Conservation (phyloP, 1,140 invertebrate genomes). For the Diachasma alloeum region DNA sequence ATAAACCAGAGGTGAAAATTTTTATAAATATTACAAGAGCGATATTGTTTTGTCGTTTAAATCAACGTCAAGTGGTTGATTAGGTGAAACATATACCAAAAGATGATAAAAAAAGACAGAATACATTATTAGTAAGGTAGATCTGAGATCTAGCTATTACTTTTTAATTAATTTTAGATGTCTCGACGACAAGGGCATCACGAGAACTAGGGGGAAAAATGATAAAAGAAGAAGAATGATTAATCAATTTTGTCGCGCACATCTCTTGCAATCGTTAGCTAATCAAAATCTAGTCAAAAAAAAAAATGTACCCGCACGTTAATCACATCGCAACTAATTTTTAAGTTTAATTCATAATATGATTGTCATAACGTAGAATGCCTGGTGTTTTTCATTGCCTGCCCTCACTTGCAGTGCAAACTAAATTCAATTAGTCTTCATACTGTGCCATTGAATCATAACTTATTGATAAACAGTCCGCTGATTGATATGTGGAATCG, state of each 20-base stretch:
- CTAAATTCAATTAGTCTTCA: slow-evolving; percentile 5
- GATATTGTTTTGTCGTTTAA: neutral
- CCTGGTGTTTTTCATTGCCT: neutral
- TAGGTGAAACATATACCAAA: slow-evolving; percentile 30
- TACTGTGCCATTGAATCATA: slow-evolving; percentile 2
- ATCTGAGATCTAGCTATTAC: neutral
- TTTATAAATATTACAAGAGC: slow-evolving; percentile 23
- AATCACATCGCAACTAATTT: slow-evolving; percentile 23
- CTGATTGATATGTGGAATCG: neutral
- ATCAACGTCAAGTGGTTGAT: slow-evolving; percentile 14
- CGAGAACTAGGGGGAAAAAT: neutral
- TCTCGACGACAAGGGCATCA: neutral
- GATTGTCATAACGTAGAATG: neutral
- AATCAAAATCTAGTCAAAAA: slow-evolving; percentile 37
- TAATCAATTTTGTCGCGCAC: neutral
- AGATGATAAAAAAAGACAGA: slow-evolving; percentile 20
- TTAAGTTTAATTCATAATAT: neutral
- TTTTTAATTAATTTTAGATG: slow-evolving; percentile 17
- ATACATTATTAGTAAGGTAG: slow-evolving; percentile 22
- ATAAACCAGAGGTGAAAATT: slow-evolving; percentile 1
- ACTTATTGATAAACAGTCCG: neutral
- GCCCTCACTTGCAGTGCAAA: neutral
- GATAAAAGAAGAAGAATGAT: slow-evolving; percentile 5
- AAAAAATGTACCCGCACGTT: slow-evolving; percentile 16
- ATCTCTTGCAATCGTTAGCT: slow-evolving; percentile 24